These are phyloP conservation scores for Bradysia coprophila DNA, from an alignment of 1,140 invertebrate genomes.

Conservation along the genomic window DNA sequence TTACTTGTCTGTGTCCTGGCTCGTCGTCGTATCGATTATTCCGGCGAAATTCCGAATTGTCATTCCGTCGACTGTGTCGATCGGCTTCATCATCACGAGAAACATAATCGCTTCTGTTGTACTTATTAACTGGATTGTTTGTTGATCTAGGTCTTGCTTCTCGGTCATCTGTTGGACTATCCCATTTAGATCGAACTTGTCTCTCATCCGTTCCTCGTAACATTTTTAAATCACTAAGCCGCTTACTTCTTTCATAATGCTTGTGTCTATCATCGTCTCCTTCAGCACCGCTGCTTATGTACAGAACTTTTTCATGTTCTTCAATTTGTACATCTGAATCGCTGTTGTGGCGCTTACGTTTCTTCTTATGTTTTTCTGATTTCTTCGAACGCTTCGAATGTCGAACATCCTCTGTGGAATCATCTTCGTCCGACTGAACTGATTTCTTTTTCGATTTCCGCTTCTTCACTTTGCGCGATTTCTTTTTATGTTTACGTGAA, in stretches of 20 bases:
- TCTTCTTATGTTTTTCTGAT: not conserved
- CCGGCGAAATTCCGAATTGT: too few relatives aligned
- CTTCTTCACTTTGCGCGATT: not conserved
- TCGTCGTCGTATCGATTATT: too few relatives aligned
- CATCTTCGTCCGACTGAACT: not conserved
- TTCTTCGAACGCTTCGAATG: not conserved
- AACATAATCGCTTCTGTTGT: too few relatives aligned
- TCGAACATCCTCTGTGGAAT: not conserved
- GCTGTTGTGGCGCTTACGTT: not conserved
- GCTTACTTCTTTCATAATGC: not conserved
- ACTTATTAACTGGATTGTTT: too few relatives aligned
- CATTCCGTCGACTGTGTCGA: too few relatives aligned
- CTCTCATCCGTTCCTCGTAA: not conserved
- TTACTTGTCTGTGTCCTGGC: too few relatives aligned
- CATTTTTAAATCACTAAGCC: not conserved
- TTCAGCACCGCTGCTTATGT: not conserved
- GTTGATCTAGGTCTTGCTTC: too few relatives aligned
- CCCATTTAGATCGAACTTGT: constrained; percentile 14
- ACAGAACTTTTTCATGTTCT: not conserved
- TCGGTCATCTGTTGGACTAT: constrained; percentile 12
- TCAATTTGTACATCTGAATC: not conserved
- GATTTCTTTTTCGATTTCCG: not conserved
- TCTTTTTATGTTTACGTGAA: not conserved
- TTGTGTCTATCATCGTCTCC: not conserved
- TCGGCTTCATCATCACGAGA: too few relatives aligned